Percentiles rank a stretch among this genome's conserved stretches.
Conservation (phyloP, 1,140 invertebrate genomes). For the Drosophila aff. region DNA sequence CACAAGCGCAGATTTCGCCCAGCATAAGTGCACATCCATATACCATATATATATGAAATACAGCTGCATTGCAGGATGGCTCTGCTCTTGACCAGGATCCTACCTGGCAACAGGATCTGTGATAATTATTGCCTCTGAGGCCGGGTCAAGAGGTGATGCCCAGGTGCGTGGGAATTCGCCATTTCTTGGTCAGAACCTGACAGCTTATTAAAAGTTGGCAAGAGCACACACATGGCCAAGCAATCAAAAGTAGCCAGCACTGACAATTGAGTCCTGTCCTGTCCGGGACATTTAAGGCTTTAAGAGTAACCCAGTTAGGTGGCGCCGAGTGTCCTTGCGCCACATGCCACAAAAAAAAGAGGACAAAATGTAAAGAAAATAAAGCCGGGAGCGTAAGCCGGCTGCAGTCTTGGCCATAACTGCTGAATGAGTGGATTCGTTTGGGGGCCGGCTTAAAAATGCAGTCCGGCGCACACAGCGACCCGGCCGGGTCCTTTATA, state of each 20-base stretch:
- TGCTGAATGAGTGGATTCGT: slow-evolving; percentile 33
- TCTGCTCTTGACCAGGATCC: slow-evolving; percentile 24
- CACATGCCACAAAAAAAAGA: slow-evolving; percentile 40
- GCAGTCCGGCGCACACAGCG: slow-evolving; percentile 6
- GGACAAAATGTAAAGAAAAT: slow-evolving; percentile 33
- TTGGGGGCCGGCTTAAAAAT: slow-evolving; percentile 30
- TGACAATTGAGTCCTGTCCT: slow-evolving; percentile 37
- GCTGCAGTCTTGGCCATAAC: slow-evolving; percentile 33
- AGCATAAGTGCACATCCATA: slow-evolving; percentile 11
- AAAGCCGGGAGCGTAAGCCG: slow-evolving; percentile 19
- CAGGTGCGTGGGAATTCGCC: slow-evolving; percentile 32
- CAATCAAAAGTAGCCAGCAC: slow-evolving; percentile 53
- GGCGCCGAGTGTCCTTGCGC: slow-evolving; percentile 58
- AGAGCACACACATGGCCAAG: slow-evolving; percentile 29
- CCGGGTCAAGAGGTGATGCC: background rate
- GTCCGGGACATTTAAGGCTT: slow-evolving; percentile 31
- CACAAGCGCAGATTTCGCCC: slow-evolving; percentile 59
- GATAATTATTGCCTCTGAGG: slow-evolving; percentile 31
- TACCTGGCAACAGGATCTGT: background rate
- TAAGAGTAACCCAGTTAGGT: slow-evolving; percentile 62
- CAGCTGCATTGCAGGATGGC: slow-evolving; percentile 46
- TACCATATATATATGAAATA: slow-evolving; percentile 31
- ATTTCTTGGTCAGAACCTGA: slow-evolving; percentile 22
- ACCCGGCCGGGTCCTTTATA: slow-evolving; percentile 7
- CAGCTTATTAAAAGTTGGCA: slow-evolving; percentile 64